phyloP scores from a whole-genome alignment of 2,888 invertebrate species.

The Temnothorax ravouxi region DNA sequence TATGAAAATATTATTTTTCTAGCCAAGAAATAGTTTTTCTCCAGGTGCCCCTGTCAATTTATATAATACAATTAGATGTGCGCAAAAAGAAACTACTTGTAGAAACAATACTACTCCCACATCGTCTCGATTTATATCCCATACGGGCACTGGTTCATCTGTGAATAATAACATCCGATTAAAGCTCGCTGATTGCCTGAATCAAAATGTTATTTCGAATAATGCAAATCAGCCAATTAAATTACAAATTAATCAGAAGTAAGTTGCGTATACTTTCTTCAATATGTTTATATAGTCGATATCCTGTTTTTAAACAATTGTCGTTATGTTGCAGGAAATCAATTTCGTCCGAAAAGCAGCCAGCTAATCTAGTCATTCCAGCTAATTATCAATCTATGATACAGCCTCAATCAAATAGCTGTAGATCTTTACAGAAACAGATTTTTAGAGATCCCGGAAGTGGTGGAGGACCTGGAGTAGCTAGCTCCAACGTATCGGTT shows the following conservation, averaged over 20 bases:
- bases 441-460: conserved; percentile 84
- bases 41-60: conserved; percentile 84
- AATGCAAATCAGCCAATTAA: conserved; percentile 82
- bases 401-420: conserved; percentile 64
- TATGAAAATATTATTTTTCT: conserved; percentile 24
- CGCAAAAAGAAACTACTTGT: conserved; percentile 77
- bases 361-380: conserved; percentile 58
- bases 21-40: conserved; percentile 82
- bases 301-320: not conserved
- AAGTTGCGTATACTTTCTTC: conserved; percentile 45
- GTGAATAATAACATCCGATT: conserved; percentile 78
- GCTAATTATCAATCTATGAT: conserved; percentile 62
- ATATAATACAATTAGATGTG: conserved; percentile 81
- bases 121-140: conserved; percentile 82
- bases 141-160: conserved; percentile 77
- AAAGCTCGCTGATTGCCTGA: conserved; percentile 82
- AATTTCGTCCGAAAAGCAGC: conserved; percentile 78
- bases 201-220: conserved; percentile 77
- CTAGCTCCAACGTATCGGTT: conserved; percentile 86
- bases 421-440: conserved; percentile 88
- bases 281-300: not conserved
- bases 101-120: conserved; percentile 81
- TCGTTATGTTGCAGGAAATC: conserved; percentile 74
- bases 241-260: conserved; percentile 83
- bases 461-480: conserved; percentile 80